Percentiles rank a stretch among this genome's conserved stretches.
Evolutionary conservation across 2,888 invertebrate species (phyloP).

Genomic region (Lottia scabra): DNA sequence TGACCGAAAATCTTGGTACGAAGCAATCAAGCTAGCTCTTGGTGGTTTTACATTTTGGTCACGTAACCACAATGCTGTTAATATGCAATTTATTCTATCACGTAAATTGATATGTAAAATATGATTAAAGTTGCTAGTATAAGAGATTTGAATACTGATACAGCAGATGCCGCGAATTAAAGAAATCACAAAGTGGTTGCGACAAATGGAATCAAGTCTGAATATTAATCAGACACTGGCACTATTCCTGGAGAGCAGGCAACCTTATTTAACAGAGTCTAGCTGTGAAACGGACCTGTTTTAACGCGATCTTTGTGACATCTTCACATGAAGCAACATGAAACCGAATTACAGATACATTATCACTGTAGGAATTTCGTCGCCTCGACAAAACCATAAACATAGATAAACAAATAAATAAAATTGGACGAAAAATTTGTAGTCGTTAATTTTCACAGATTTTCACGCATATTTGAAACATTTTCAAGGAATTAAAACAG

Average conservation of each 20-base stretch:
- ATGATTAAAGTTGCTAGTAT: no score
- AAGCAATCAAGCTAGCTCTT: no score
- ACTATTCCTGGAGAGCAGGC: no score
- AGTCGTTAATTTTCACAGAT: no score
- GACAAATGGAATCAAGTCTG: not conserved
- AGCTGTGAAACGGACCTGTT: not conserved
- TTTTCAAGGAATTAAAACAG: no score
- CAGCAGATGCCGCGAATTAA: not conserved
- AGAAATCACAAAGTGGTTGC: not conserved
- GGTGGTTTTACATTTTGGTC: no score
- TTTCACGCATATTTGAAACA: no score
- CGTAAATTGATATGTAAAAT: no score
- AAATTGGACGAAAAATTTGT: no score
- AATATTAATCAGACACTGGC: not conserved
- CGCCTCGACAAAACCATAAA: not conserved
- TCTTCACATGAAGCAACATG: not conserved
- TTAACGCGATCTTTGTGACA: slow-evolving; percentile 1
- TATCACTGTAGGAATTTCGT: slow-evolving; percentile 4
- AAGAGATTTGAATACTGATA: not conserved
- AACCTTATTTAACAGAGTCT: not conserved
- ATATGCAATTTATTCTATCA: no score
- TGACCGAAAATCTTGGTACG: no score
- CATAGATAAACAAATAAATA: not conserved
- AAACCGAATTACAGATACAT: not conserved
- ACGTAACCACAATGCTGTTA: no score